Conservation (phyloP, 2,888 invertebrate genomes). For the Palloptera scutellata region DNA sequence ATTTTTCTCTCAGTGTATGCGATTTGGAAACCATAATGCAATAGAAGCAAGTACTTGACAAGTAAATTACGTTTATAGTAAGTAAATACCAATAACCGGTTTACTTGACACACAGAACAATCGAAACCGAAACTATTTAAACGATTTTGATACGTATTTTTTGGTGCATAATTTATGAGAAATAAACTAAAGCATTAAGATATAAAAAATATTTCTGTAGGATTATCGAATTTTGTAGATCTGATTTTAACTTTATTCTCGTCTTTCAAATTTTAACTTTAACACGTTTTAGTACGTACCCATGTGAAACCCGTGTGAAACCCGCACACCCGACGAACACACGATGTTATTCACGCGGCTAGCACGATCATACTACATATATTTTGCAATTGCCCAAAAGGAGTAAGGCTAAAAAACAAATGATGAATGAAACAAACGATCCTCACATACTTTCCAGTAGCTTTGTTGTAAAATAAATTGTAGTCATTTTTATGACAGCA, state of each 20-base stretch:
- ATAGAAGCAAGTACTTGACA: no score
- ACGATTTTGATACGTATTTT: no score
- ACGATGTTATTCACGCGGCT: conserved; percentile 46
- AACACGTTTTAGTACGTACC: not conserved
- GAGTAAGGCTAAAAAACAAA: conserved; percentile 43
- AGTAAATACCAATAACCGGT: no score
- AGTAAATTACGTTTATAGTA: no score
- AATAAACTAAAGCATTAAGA: no score
- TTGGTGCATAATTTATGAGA: no score
- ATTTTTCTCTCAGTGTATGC: no score
- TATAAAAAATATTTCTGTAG: not conserved
- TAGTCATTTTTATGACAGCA: conserved; percentile 5
- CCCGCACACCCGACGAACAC: not conserved
- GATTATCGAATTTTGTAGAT: not conserved
- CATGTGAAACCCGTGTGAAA: no score
- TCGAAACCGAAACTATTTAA: no score
- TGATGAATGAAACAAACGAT: conserved; percentile 28
- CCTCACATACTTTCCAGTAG: conserved; percentile 47
- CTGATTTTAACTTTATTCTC: not conserved
- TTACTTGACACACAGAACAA: no score
- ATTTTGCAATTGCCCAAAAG: conserved; percentile 41
- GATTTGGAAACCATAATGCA: no score
- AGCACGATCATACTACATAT: conserved; percentile 53
- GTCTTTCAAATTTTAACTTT: conserved; percentile 1
- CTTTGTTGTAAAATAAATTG: conserved; percentile 28